phyloP scores from a whole-genome alignment of 2,113 vertebrate genomes.

The Todiramphus saurophagus region DNA sequence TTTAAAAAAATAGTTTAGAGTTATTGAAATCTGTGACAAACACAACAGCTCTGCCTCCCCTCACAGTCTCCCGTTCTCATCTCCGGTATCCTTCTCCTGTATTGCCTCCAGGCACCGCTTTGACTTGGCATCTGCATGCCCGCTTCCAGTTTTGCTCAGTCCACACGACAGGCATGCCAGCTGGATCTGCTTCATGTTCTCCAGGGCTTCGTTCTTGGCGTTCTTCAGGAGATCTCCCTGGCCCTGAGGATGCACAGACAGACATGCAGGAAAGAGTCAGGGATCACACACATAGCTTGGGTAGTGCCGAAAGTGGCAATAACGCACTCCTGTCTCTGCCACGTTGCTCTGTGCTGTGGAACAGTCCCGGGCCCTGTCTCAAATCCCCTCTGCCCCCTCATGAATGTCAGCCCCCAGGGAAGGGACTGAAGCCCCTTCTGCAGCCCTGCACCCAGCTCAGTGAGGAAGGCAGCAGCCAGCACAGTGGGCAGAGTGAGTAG shows the following conservation, averaged over 20 bases:
- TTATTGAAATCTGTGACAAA: constrained; percentile 26
- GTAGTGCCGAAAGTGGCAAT: neutral
- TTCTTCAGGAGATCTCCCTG: constrained; percentile 93
- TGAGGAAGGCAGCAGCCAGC: neutral
- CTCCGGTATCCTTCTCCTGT: constrained; percentile 74
- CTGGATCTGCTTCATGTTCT: constrained; percentile 93
- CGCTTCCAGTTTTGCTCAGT: constrained; percentile 75
- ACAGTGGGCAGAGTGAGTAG: neutral
- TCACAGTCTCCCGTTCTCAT: constrained; percentile 76
- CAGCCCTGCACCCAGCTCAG: neutral
- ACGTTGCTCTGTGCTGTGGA: neutral
- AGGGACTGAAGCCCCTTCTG: neutral
- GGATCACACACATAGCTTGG: neutral
- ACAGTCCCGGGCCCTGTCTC: neutral
- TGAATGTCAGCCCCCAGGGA: neutral
- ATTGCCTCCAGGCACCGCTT: constrained; percentile 79
- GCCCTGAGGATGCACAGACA: constrained; percentile 78
- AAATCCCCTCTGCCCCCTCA: neutral
- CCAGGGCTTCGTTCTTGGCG: constrained; percentile 90
- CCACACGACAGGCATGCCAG: constrained; percentile 90
- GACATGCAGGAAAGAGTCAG: constrained; percentile 13
- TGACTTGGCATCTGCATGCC: constrained; percentile 59
- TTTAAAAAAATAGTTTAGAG: constrained; percentile 61
- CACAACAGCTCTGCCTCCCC: neutral
- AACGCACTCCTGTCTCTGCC: neutral